Conservation (phyloP, 2,113 vertebrate genomes). For the Acanthochromis polyacanthus region DNA sequence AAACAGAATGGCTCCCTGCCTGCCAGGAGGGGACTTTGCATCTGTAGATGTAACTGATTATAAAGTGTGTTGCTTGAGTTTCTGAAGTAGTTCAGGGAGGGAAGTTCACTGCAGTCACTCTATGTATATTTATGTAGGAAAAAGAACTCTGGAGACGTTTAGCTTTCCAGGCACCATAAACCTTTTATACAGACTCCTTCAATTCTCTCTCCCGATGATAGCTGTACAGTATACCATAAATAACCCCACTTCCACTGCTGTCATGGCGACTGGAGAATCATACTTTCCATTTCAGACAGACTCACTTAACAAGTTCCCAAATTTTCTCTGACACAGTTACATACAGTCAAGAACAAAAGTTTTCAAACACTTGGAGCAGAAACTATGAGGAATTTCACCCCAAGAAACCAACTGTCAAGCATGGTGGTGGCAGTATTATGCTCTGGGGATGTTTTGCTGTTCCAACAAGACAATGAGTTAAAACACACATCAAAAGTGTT, state of each 20-base stretch:
- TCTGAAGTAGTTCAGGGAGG: slow-evolving; percentile 40
- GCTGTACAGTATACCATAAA: slow-evolving; percentile 22
- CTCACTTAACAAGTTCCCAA: slow-evolving; percentile 36
- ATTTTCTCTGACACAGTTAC: slow-evolving; percentile 24
- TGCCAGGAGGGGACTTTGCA: slow-evolving; percentile 16
- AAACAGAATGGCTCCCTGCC: slow-evolving; percentile 39
- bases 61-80: slow-evolving; percentile 34
- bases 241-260: slow-evolving; percentile 12
- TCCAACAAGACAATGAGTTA: no score
- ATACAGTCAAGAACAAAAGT: neutral
- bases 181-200: slow-evolving; percentile 48
- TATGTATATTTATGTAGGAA: slow-evolving; percentile 54
- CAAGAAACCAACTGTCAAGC: no score
- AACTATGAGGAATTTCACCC: no score
- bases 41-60: slow-evolving; percentile 40
- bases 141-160: slow-evolving; percentile 37
- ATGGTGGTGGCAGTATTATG: no score
- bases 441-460: no score
- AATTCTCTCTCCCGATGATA: slow-evolving; percentile 49
- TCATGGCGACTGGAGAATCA: slow-evolving; percentile 14
- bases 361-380: no score
- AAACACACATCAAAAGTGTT: no score
- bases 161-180: slow-evolving; percentile 48
- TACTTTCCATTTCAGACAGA: slow-evolving; percentile 42
- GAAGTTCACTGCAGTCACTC: slow-evolving; percentile 45